phyloP scores from a whole-genome alignment of 2,888 invertebrate genomes.

The Isotomurus palustris region DNA sequence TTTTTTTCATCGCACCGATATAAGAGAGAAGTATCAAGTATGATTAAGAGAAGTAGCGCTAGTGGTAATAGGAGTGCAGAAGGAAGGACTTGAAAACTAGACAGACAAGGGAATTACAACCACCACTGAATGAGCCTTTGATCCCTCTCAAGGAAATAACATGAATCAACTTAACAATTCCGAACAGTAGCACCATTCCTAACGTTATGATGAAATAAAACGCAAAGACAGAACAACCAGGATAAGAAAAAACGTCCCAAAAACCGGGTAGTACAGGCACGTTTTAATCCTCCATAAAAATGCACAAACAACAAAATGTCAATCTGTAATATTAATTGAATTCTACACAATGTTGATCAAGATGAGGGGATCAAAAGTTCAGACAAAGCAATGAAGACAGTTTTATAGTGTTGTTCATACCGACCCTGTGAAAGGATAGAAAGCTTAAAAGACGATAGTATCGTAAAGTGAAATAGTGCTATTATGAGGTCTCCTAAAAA shows the following conservation, averaged over 20 bases:
- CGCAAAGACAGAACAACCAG: neutral
- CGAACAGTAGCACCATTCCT: neutral
- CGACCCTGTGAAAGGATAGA: too few species aligned
- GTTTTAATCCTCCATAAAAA: slow-evolving; percentile 30
- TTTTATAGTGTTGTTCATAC: too few species aligned
- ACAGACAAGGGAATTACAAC: too few species aligned
- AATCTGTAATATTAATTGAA: slow-evolving; percentile 1
- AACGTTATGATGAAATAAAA: slow-evolving; percentile 1
- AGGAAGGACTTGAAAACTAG: too few species aligned
- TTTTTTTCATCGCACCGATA: too few species aligned
- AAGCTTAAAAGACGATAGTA: too few species aligned
- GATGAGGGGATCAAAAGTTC: slow-evolving; percentile 33
- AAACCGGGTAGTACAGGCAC: slow-evolving; percentile 37
- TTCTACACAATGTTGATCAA: neutral
- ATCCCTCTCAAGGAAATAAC: neutral
- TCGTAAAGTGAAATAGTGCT: too few species aligned
- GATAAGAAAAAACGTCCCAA: slow-evolving; percentile 35
- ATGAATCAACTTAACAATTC: neutral
- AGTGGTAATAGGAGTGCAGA: too few species aligned
- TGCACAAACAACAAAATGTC: slow-evolving; percentile 15
- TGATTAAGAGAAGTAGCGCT: too few species aligned
- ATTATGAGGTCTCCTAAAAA: neutral
- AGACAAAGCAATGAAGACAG: slow-evolving; percentile 20
- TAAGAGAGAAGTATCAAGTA: too few species aligned
- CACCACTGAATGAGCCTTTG: slow-evolving; percentile 10